Base-by-base conservation (phyloP, 1,140 invertebrate genomes). In the Bombus sylvicola region DNA sequence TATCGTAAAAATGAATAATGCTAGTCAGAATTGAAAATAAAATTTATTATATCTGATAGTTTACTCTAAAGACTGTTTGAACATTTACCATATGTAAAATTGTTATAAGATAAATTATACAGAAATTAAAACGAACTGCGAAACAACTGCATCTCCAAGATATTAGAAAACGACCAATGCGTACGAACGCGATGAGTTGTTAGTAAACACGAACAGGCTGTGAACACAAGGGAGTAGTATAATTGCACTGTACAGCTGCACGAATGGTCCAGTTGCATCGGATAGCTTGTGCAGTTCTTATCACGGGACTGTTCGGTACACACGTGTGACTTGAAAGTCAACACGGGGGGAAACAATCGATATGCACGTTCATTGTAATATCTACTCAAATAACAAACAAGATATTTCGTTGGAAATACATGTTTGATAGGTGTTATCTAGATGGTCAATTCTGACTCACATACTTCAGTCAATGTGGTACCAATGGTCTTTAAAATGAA, bases 191-290 rank as follows among this genome's bases (percentile, higher is more conserved):
- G 43, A 57, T 37, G 31, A 75, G 73, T 75, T 75, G 73, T 57
- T 75, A 8, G 73, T 57, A 75, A 75, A 75, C 39, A 71, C 37
- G 37, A 28, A 9, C 73, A 75, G 47, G 22, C 31, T 53, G 41
- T 8, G 5, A 34, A 75, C 47, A 34, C 31, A 53, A 37, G 15
- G 69, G 69, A 71, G 73, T 53, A 37, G 73, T 75, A 43, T 57
- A 75, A 75, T 75, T 75, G 73, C 73, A 75, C 31, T 75, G 57
- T 57, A 12, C n/a, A 37, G 25, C 25, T 53, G 43, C 73, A 34
- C 47, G 10, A 75, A 13, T 15, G 47, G 8, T 57, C 43, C n/a
- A 75, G 31, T 74, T 74, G 72, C 72, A 31, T 43, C n/a, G 72
- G 15, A 8, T n/a, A 47, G 73, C 43, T n/a, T 34, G 41, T 31